These are phyloP conservation scores for Formica exsecta DNA, from an alignment of 1,140 invertebrate species.

Conservation along the genomic window DNA sequence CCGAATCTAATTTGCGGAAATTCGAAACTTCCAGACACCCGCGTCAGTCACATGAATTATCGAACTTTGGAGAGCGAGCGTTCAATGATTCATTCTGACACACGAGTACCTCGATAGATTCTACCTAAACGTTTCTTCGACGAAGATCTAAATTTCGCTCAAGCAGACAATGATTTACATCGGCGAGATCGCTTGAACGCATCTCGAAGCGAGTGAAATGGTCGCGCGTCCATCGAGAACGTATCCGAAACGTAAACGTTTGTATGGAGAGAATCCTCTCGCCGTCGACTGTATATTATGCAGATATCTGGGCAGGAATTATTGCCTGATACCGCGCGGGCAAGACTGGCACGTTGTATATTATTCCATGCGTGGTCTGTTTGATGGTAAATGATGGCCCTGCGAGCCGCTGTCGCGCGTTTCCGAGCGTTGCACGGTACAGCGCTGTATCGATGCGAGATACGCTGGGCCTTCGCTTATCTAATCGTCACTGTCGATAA, in stretches of 20 bases:
- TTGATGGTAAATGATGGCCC: slow-evolving; percentile 72
- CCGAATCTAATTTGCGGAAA: slow-evolving; percentile 40
- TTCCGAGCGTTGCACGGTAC: not conserved
- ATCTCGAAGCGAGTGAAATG: slow-evolving; percentile 48
- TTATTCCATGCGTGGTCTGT: slow-evolving; percentile 69
- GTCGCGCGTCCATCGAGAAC: slow-evolving; percentile 57
- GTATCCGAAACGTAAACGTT: slow-evolving; percentile 61
- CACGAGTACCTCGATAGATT: slow-evolving; percentile 24
- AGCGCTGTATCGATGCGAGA: not conserved
- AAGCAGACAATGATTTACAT: slow-evolving; percentile 61
- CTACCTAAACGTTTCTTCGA: slow-evolving; percentile 37
- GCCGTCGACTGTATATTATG: slow-evolving; percentile 61
- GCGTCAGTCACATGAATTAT: slow-evolving; percentile 40
- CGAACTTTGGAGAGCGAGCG: not conserved
- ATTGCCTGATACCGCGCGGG: slow-evolving; percentile 70
- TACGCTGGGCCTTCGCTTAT: not conserved
- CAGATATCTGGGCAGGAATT: slow-evolving; percentile 70
- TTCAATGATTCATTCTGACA: slow-evolving; percentile 53
- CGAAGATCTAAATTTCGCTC: slow-evolving; percentile 55
- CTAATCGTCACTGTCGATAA: not conserved
- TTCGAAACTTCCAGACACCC: slow-evolving; percentile 31
- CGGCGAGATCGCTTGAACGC: slow-evolving; percentile 50
- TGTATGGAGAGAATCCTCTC: slow-evolving; percentile 15
- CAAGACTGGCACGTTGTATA: slow-evolving; percentile 74
- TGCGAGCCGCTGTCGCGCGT: slow-evolving; percentile 13